These are phyloP conservation scores for Plagiodera versicolora DNA, from an alignment of 2,888 invertebrate genomes.

Conservation along the genomic window DNA sequence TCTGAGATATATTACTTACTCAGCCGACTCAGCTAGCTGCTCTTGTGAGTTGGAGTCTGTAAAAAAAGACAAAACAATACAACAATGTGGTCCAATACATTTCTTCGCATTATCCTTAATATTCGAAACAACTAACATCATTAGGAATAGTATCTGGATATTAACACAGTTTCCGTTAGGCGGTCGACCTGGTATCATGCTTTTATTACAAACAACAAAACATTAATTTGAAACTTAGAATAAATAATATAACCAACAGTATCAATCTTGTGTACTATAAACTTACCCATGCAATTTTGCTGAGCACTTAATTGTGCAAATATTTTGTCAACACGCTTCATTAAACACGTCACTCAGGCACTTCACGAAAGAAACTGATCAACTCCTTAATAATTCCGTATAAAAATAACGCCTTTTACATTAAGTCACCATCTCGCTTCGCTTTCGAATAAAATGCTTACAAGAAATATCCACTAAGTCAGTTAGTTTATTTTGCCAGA, in stretches of 20 bases:
- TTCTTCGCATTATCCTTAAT: too few relatives aligned
- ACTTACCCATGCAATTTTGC: not conserved
- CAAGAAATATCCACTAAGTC: constrained; percentile 10
- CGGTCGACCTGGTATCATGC: too few relatives aligned
- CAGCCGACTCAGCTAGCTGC: not conserved
- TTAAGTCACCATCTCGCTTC: not conserved
- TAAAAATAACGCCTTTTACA: not conserved
- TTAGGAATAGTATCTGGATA: not conserved
- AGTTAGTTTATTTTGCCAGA: too few relatives aligned
- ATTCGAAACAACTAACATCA: not conserved
- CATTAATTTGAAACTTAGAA: not conserved
- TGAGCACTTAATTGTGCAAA: constrained; percentile 2
- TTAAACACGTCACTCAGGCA: not conserved
- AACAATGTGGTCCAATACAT: not conserved
- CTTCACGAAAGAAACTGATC: not conserved
- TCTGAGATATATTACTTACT: not conserved
- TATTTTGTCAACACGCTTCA: constrained; percentile 5
- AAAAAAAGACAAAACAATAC: not conserved
- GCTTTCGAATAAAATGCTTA: not conserved
- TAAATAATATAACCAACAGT: not conserved
- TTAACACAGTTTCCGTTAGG: too few relatives aligned
- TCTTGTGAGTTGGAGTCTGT: not conserved
- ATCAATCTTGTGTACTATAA: not conserved
- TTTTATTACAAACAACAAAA: too few relatives aligned
- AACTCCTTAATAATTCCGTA: not conserved